Conservation (phyloP, 2,113 vertebrate species). For the Lepus timidus region DNA sequence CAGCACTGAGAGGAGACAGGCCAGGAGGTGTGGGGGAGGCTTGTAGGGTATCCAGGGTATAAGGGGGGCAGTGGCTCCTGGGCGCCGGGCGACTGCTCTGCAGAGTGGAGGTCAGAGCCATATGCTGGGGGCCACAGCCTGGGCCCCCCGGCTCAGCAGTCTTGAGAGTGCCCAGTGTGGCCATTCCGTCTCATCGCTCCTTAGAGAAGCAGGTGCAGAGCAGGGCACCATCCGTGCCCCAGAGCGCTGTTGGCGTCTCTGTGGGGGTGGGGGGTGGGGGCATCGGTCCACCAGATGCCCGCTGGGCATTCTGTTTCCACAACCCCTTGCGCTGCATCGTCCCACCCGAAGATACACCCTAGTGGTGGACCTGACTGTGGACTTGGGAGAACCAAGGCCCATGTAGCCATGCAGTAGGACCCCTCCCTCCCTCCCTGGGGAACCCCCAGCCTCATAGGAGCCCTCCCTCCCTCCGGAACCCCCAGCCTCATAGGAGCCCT, state of each 20-base stretch:
- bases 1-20: too few relatives aligned
- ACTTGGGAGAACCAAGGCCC: rapidly evolving
- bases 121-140: rapidly evolving
- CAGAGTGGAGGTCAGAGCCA: rapidly evolving
- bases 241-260: rapidly evolving
- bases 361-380: background rate
- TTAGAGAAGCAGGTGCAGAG: background rate
- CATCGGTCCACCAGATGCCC: background rate
- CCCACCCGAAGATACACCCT: background rate
- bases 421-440: background rate
- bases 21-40: too few relatives aligned
- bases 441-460: background rate
- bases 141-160: rapidly evolving
- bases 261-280: background rate
- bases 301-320: background rate
- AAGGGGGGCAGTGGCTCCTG: background rate
- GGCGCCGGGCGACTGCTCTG: rapidly evolving
- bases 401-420: background rate
- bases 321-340: background rate
- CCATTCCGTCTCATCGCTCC: background rate
- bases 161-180: rapidly evolving
- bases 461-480: too few relatives aligned
- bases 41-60: rapidly evolving
- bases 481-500: background rate
- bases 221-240: background rate